Percentiles rank a stretch among this genome's conserved stretches.
Evolutionary conservation across 2,113 vertebrate genomes (phyloP).

Genomic region (Genyomyrus donnyi): DNA sequence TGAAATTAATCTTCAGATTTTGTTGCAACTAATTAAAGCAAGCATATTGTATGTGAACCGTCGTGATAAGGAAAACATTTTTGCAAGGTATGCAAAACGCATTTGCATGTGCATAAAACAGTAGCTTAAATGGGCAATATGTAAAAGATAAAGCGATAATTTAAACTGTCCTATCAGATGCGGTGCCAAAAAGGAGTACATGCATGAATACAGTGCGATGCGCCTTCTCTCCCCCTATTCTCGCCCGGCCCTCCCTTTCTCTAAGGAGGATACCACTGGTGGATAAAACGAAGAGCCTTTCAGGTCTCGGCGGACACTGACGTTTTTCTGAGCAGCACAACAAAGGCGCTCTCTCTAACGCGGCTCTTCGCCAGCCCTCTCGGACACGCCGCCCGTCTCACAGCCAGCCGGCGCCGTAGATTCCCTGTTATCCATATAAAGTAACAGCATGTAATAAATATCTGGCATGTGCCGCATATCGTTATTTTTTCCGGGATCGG

Average conservation of each 20-base stretch:
- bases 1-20: neutral
- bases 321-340: slow-evolving; percentile 31
- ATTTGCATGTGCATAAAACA: neutral
- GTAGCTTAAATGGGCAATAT: neutral
- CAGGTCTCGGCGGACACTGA: slow-evolving; percentile 35
- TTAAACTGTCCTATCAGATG: neutral
- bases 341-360: slow-evolving; percentile 16
- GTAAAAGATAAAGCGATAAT: neutral
- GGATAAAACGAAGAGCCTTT: slow-evolving; percentile 29
- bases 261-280: slow-evolving; percentile 25
- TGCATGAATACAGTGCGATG: neutral
- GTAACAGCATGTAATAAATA: neutral
- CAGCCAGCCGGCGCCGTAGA: neutral
- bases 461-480: neutral
- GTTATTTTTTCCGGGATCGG: neutral
- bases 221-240: slow-evolving; percentile 22
- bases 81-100: neutral
- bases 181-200: neutral
- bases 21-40: neutral
- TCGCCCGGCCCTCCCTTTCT: slow-evolving; percentile 14
- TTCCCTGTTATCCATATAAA: neutral
- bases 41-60: neutral
- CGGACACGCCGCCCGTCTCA: neutral
- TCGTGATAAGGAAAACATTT: neutral
- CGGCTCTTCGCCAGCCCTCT: neutral